Evolutionary conservation across 2,888 invertebrate species (phyloP).

Genomic region (Corbicula japonica): DNA sequence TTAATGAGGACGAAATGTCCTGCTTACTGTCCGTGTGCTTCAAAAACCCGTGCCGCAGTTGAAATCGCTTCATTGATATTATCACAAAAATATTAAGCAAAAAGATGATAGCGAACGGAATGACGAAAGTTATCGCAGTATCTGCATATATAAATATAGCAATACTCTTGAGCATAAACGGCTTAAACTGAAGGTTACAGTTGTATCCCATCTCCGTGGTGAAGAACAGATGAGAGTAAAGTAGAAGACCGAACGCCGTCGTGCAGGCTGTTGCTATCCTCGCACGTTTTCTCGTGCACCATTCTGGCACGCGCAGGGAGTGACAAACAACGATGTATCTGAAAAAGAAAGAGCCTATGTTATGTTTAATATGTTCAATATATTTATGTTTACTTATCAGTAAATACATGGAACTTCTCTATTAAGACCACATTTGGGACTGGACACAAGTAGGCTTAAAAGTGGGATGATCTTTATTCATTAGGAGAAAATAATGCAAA

Average conservation of each 20-base stretch:
- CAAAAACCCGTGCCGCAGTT: conserved; percentile 35
- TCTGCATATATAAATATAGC: conserved; percentile 75
- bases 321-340: conserved; percentile 94
- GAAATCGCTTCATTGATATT: conserved; percentile 45
- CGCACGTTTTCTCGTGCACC: conserved; percentile 75
- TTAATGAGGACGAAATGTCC: conserved; percentile 28
- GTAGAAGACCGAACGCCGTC: conserved; percentile 64
- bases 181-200: conserved; percentile 53
- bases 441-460: too few relatives aligned
- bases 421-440: too few relatives aligned
- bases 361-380: neutral
- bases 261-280: conserved; percentile 64
- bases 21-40: conserved; percentile 26
- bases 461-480: too few relatives aligned
- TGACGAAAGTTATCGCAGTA: conserved; percentile 72
- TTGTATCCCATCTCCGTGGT: conserved; percentile 64
- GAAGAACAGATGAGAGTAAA: conserved; percentile 77
- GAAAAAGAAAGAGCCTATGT: conserved; percentile 54
- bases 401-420: too few relatives aligned
- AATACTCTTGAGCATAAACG: conserved; percentile 62
- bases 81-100: conserved; percentile 72
- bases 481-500: too few relatives aligned
- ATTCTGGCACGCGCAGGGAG: conserved; percentile 88
- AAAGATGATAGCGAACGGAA: conserved; percentile 76
- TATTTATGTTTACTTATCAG: neutral